Evolutionary conservation across 2,888 invertebrate genomes (phyloP).

Genomic region (Erebia palarica): DNA sequence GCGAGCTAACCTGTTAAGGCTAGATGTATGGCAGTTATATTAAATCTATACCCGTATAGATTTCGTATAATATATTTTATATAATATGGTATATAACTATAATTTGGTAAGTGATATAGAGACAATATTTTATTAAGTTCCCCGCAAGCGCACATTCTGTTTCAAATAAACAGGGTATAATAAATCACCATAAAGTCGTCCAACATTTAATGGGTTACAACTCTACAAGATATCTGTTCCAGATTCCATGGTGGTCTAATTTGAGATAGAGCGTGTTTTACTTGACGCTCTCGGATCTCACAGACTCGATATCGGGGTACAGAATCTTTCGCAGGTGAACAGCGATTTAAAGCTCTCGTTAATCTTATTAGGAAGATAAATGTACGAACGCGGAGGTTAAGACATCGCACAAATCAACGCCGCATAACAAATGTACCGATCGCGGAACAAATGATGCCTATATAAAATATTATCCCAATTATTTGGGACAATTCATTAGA

Average conservation of each 20-base stretch:
- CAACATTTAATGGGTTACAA: conserved; percentile 33
- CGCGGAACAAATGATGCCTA: conserved; percentile 75
- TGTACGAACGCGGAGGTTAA: conserved; percentile 58
- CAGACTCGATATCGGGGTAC: conserved; percentile 35
- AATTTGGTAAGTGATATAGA: too few species aligned
- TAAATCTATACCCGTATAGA: too few species aligned
- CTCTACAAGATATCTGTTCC: conserved; percentile 24
- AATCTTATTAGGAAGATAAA: conserved; percentile 49
- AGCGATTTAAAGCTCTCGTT: conserved; percentile 45
- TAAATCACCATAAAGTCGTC: conserved; percentile 30
- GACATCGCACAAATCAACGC: conserved; percentile 76
- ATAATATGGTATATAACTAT: too few species aligned
- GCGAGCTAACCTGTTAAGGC: too few species aligned
- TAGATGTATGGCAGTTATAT: too few species aligned
- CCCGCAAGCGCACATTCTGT: neutral
- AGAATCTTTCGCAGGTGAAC: conserved; percentile 44
- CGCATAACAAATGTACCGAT: conserved; percentile 75
- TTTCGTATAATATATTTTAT: too few species aligned
- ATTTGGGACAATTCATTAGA: conserved; percentile 82
- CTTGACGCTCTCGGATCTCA: conserved; percentile 31
- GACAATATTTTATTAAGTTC: neutral
- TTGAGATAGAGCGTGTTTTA: conserved; percentile 33
- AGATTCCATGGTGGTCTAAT: conserved; percentile 38
- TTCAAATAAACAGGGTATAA: conserved; percentile 8
- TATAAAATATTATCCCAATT: conserved; percentile 81